Evolutionary conservation across 1,140 invertebrate species (phyloP).

Genomic region (Belonocnema kinseyi): DNA sequence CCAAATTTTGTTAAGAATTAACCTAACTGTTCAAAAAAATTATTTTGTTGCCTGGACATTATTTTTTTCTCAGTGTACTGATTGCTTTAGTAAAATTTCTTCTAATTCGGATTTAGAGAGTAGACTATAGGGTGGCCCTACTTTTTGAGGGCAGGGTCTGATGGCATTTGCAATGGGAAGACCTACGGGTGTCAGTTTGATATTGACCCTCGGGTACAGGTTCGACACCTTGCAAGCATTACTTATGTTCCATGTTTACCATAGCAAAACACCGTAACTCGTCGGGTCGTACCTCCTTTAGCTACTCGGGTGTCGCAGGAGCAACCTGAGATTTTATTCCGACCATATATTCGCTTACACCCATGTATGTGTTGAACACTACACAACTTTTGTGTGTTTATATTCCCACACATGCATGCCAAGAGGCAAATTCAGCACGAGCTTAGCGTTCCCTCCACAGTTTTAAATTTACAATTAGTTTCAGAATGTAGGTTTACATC

Average conservation of each 20-base stretch:
- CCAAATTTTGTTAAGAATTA: no score
- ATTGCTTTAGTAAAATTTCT: no score
- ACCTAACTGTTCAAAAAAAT: no score
- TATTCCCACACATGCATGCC: neutral
- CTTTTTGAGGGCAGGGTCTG: neutral
- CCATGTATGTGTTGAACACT: slow-evolving; percentile 1
- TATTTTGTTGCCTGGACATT: no score
- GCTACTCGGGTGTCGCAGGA: slow-evolving; percentile 14
- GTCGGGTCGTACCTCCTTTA: neutral
- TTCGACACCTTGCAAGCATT: slow-evolving; percentile 26
- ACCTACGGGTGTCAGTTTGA: slow-evolving; percentile 21
- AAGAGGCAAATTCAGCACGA: no score
- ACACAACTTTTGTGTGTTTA: neutral
- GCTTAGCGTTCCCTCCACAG: no score
- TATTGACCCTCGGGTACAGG: slow-evolving; percentile 12
- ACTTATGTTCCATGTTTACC: slow-evolving; percentile 23
- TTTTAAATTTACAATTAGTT: no score
- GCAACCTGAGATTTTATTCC: slow-evolving; percentile 25
- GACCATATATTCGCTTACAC: neutral
- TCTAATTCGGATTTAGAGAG: no score
- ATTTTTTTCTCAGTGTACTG: no score
- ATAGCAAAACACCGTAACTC: neutral
- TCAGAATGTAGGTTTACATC: no score
- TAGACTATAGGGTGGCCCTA: neutral
- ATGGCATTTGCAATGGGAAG: slow-evolving; percentile 13